These are phyloP conservation scores for Eulemur rubriventer DNA, from an alignment of 2,797 vertebrate species.

Conservation along the genomic window DNA sequence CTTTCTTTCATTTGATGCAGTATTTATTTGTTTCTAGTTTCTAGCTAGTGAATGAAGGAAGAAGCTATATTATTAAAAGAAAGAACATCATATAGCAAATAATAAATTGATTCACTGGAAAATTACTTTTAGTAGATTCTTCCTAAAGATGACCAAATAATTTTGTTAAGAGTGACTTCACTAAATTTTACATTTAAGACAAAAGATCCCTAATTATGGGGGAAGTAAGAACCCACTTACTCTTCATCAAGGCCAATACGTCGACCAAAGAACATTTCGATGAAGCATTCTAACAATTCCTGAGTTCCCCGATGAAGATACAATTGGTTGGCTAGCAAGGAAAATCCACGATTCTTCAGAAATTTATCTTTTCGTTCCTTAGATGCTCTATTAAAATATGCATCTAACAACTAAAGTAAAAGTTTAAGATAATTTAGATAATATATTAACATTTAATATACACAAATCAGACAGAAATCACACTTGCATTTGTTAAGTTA, in stretches of 20 bases:
- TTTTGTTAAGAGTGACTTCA: constrained; percentile 18
- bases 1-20: neutral
- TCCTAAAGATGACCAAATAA: constrained; percentile 27
- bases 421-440: constrained; percentile 70
- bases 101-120: constrained; percentile 35
- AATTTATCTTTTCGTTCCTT: constrained; percentile 98
- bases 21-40: neutral
- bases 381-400: constrained; percentile 95
- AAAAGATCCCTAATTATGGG: neutral
- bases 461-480: neutral
- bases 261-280: constrained; percentile 95
- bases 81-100: constrained; percentile 5
- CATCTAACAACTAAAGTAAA: constrained; percentile 92
- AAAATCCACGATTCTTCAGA: constrained; percentile 97
- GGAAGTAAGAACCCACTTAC: constrained; percentile 87
- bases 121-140: constrained; percentile 6
- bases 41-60: neutral
- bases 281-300: constrained; percentile 94
- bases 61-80: neutral
- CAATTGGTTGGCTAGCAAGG: constrained; percentile 97
- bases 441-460: constrained; percentile 31
- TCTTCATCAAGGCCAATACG: constrained; percentile 94
- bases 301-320: constrained; percentile 96
- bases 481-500: neutral
- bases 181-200: constrained; percentile 33